Evolutionary conservation across 2,113 vertebrate genomes (phyloP).

Genomic region (Colaptes auratus): DNA sequence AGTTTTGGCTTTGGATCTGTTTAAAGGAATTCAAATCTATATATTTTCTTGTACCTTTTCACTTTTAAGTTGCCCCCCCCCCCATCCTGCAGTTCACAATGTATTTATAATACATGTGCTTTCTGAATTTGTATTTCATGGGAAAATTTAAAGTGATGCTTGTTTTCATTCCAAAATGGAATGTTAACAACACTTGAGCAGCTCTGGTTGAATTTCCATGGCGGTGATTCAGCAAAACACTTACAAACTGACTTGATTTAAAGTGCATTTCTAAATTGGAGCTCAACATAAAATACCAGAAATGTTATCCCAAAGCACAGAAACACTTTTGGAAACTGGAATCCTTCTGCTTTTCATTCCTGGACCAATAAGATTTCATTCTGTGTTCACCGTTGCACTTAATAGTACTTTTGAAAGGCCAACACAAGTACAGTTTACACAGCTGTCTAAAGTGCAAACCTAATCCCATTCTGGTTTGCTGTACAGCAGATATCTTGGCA

Average conservation of each 20-base stretch:
- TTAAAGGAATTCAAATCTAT: not conserved
- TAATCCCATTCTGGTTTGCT: conserved; percentile 43
- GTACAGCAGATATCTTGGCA: conserved; percentile 8
- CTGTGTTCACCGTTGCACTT: not conserved
- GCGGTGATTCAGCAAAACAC: not conserved
- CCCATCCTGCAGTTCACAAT: not conserved
- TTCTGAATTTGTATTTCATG: not conserved
- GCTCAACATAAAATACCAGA: not conserved
- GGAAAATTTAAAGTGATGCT: not conserved
- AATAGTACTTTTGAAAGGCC: conserved; percentile 47
- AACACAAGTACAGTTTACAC: conserved; percentile 55
- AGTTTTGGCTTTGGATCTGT: not conserved
- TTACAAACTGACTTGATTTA: not conserved
- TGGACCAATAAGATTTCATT: not conserved
- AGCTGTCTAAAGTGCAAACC: conserved; percentile 50
- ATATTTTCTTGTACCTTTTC: not conserved
- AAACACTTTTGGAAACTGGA: conserved; percentile 1
- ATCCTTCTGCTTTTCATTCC: not conserved
- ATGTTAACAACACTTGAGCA: not conserved
- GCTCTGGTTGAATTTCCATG: not conserved
- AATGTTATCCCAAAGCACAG: not conserved
- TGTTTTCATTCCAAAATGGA: not conserved
- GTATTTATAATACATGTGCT: not conserved
- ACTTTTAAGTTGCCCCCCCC: no score
- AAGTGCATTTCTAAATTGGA: conserved; percentile 6